These are phyloP conservation scores for Dromiciops gliroides DNA, from an alignment of 2,113 vertebrate genomes.

Conservation along the genomic window DNA sequence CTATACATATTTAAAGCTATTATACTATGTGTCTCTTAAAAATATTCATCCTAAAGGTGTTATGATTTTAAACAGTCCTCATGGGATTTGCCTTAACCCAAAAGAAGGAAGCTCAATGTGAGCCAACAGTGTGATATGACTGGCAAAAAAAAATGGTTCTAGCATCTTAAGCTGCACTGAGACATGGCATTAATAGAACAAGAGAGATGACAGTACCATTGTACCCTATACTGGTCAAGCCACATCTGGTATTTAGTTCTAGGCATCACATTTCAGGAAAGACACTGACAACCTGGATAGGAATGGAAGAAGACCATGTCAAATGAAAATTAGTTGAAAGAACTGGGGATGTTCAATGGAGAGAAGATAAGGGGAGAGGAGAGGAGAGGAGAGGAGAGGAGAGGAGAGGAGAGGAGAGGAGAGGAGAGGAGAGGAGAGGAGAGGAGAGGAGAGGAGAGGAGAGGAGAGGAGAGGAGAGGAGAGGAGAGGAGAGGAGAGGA, in stretches of 20 bases:
- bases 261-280: not conserved
- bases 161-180: not conserved
- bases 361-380: not conserved
- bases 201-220: not conserved
- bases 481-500: too few species aligned
- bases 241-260: not conserved
- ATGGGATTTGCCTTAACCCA: too few species aligned
- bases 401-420: too few species aligned
- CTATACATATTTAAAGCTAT: not conserved
- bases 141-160: not conserved
- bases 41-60: not conserved
- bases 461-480: too few species aligned
- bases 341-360: not conserved
- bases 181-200: not conserved
- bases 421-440: too few species aligned
- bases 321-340: not conserved
- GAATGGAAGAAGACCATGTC: not conserved
- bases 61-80: too few species aligned
- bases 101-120: too few species aligned
- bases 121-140: too few species aligned
- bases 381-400: not conserved
- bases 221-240: not conserved
- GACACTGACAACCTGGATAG: not conserved
- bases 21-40: not conserved
- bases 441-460: too few species aligned